Conservation (phyloP, 2,888 invertebrate genomes). For the Heliconius ethilla region DNA sequence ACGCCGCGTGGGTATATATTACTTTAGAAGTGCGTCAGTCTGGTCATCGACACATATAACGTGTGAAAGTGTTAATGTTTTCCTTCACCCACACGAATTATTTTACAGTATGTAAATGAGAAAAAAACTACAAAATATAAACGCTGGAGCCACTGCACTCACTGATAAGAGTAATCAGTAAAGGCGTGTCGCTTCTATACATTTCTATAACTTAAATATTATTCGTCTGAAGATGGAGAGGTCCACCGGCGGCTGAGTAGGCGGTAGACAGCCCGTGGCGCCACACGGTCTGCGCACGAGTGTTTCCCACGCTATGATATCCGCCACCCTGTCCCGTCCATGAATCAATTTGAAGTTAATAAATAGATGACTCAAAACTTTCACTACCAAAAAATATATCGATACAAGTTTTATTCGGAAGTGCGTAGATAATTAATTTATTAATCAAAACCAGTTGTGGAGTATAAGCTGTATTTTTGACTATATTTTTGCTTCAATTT, state of each 20-base stretch:
- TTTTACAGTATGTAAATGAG: constrained; percentile 30
- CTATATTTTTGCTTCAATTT: neutral
- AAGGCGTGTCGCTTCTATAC: neutral
- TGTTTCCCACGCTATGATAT: constrained; percentile 63
- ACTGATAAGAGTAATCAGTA: neutral
- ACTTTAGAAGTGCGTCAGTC: constrained; percentile 54
- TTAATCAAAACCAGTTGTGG: constrained; percentile 51
- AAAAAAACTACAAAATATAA: neutral
- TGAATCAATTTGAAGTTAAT: constrained; percentile 63
- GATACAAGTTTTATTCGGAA: constrained; percentile 55
- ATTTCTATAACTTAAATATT: neutral
- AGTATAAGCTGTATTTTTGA: neutral
- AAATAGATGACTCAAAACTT: constrained; percentile 50
- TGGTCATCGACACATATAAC: constrained; percentile 76
- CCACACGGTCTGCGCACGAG: constrained; percentile 71
- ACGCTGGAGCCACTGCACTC: neutral
- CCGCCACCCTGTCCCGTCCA: constrained; percentile 48
- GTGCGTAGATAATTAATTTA: constrained; percentile 55
- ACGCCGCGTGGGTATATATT: constrained; percentile 64
- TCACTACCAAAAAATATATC: constrained; percentile 39
- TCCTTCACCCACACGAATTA: constrained; percentile 65
- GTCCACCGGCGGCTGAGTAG: constrained; percentile 24
- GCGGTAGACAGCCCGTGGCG: constrained; percentile 58
- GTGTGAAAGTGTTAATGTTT: constrained; percentile 76
- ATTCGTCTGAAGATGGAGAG: too few species aligned